Evolutionary conservation across 2,888 invertebrate species (phyloP).

Genomic region (Orthonevra nobilis): DNA sequence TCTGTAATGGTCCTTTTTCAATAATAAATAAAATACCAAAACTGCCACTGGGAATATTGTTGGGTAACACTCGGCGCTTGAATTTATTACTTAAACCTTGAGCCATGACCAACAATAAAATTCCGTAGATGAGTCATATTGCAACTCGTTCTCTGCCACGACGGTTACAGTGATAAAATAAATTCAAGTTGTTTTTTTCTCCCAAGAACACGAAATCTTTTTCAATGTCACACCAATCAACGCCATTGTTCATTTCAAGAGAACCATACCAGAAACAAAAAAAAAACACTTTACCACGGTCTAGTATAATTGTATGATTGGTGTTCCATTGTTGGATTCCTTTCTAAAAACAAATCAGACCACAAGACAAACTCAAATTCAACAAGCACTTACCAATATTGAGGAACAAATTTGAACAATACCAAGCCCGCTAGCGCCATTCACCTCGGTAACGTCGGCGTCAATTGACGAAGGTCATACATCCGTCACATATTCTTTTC

Average conservation of each 20-base stretch:
- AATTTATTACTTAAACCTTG: too few species aligned
- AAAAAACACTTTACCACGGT: conserved; percentile 46
- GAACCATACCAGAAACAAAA: conserved; percentile 41
- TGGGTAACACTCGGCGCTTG: too few species aligned
- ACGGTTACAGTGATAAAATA: not conserved
- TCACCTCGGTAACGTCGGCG: not conserved
- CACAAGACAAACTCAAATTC: not conserved
- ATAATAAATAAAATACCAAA: too few species aligned
- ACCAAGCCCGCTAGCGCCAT: conserved; percentile 1
- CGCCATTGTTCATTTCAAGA: conserved; percentile 27
- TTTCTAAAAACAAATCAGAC: conserved; percentile 14
- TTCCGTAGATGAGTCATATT: not conserved
- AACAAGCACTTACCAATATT: conserved; percentile 14
- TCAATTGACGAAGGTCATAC: too few species aligned
- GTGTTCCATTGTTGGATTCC: conserved; percentile 12
- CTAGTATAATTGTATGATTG: not conserved
- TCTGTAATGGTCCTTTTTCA: too few species aligned
- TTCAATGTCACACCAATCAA: conserved; percentile 59
- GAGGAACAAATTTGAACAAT: conserved; percentile 32
- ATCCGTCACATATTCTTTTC: not conserved
- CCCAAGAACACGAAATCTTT: conserved; percentile 15
- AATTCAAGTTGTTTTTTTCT: conserved; percentile 2
- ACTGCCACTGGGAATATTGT: too few species aligned
- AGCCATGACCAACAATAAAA: too few species aligned
- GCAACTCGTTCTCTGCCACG: not conserved